Conservation (phyloP, 2,888 invertebrate genomes). For the Sinopyrophorus schimmeli region DNA sequence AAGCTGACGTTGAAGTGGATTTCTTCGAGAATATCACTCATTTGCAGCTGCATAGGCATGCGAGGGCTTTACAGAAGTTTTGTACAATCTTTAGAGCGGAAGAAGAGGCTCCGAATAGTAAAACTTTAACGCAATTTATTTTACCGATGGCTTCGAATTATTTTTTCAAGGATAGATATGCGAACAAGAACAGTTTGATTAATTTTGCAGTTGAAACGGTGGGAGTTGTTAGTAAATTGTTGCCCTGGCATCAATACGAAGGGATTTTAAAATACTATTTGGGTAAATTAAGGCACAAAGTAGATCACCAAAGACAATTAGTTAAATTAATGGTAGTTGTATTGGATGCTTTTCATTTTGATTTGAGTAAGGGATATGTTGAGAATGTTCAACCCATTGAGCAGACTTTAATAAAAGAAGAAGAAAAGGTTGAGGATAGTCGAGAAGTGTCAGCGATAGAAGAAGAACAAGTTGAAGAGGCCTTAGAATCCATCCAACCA, state of each 20-base stretch:
- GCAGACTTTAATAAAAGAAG: no score
- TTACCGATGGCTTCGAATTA: conserved; percentile 82
- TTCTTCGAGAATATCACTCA: conserved; percentile 94
- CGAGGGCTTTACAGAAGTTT: conserved; percentile 79
- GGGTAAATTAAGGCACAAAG: conserved; percentile 69
- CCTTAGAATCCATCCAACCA: conserved; percentile 41
- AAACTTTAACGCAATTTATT: conserved; percentile 81
- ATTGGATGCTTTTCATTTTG: conserved; percentile 90
- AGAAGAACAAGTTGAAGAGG: conserved; percentile 34
- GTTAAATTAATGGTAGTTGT: conserved; percentile 77
- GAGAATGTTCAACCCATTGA: no score
- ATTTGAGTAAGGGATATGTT: conserved; percentile 67
- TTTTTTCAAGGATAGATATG: conserved; percentile 75
- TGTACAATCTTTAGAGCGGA: conserved; percentile 67
- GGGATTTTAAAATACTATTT: conserved; percentile 80
- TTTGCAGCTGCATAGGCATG: conserved; percentile 82
- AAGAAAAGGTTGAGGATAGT: conserved; percentile 36
- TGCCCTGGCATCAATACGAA: conserved; percentile 92
- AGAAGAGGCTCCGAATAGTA: conserved; percentile 63
- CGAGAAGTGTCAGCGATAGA: conserved; percentile 36
- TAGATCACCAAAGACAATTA: conserved; percentile 81
- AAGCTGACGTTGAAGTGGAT: conserved; percentile 81
- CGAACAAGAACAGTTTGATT: conserved; percentile 76
- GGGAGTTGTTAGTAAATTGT: conserved; percentile 71
- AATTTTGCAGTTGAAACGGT: conserved; percentile 85